These are phyloP conservation scores for Corythaeola cristata DNA, from an alignment of 2,113 vertebrate genomes.

Conservation along the genomic window DNA sequence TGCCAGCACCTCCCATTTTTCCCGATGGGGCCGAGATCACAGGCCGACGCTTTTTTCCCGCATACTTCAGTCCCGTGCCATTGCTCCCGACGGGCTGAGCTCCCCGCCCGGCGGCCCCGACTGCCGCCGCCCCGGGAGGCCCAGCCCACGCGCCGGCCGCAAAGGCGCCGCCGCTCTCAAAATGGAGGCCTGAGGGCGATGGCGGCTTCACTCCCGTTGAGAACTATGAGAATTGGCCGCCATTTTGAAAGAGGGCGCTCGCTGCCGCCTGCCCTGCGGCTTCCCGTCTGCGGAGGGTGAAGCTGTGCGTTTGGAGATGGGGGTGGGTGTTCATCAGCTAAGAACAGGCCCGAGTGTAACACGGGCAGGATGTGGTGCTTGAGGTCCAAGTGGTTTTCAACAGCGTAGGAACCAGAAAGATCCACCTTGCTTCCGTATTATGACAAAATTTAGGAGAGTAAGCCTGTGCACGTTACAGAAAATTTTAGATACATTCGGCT, in stretches of 20 bases:
- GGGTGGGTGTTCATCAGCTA: neutral
- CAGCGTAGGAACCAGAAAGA: neutral
- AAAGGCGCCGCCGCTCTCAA: neutral
- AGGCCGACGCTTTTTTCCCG: neutral
- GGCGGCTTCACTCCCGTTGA: neutral
- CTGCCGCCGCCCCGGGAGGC: neutral
- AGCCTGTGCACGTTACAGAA: neutral
- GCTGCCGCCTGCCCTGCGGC: rapidly evolving
- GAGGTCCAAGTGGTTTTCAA: neutral
- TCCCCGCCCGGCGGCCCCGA: rapidly evolving
- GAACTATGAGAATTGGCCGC: neutral
- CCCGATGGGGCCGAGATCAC: neutral
- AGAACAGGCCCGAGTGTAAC: rapidly evolving
- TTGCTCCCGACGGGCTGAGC: neutral
- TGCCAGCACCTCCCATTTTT: neutral
- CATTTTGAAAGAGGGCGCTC: neutral
- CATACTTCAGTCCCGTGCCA: rapidly evolving
- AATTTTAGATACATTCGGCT: neutral
- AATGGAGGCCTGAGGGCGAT: neutral
- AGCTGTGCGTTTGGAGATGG: rapidly evolving
- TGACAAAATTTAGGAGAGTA: neutral
- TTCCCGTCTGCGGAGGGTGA: rapidly evolving
- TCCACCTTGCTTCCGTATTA: neutral
- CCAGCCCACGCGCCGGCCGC: neutral
- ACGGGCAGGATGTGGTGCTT: neutral